Evolutionary conservation across 35 echinoderm and acorn worm genomes (phyloP).

Genomic region (Heliocidaris erythrogramma): DNA sequence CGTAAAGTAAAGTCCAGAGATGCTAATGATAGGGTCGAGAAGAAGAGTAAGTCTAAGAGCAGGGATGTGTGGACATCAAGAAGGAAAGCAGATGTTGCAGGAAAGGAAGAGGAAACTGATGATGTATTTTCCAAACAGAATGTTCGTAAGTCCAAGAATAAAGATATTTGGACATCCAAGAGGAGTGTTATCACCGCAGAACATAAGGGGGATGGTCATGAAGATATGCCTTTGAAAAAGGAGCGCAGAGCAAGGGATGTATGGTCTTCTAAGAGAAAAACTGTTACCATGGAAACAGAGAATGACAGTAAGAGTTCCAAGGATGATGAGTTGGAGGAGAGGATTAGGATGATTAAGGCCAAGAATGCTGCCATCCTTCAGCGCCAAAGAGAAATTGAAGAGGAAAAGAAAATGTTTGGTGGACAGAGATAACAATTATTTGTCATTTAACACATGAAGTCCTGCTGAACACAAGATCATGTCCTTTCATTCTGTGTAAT

Average conservation of each 20-base stretch:
- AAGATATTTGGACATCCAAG: constrained; percentile 5
- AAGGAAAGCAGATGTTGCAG: not conserved
- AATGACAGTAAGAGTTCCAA: constrained; percentile 35
- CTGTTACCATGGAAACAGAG: constrained; percentile 24
- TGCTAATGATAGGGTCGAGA: not conserved
- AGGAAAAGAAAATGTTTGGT: constrained; percentile 84
- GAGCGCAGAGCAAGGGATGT: not conserved
- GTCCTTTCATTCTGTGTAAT: not conserved
- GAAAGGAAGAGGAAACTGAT: not conserved
- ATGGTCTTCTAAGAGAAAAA: constrained; percentile 48
- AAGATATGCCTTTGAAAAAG: constrained; percentile 23
- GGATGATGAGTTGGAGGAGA: constrained; percentile 71
- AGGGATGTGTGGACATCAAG: constrained; percentile 45
- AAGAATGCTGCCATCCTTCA: constrained; percentile 91
- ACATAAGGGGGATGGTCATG: not conserved
- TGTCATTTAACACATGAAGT: not conserved
- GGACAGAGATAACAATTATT: not conserved
- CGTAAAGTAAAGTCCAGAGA: constrained; percentile 6
- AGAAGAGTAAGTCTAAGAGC: not conserved
- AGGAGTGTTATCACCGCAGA: not conserved
- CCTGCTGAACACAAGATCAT: not conserved
- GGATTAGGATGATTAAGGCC: constrained; percentile 69
- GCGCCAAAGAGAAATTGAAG: constrained; percentile 77
- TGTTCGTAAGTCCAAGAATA: constrained; percentile 17
- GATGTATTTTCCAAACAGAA: not conserved